Evolutionary conservation across 1,140 invertebrate species (phyloP), one percentile per base, ranked within the genome.

Genomic region (Neelides sp.): DNA sequence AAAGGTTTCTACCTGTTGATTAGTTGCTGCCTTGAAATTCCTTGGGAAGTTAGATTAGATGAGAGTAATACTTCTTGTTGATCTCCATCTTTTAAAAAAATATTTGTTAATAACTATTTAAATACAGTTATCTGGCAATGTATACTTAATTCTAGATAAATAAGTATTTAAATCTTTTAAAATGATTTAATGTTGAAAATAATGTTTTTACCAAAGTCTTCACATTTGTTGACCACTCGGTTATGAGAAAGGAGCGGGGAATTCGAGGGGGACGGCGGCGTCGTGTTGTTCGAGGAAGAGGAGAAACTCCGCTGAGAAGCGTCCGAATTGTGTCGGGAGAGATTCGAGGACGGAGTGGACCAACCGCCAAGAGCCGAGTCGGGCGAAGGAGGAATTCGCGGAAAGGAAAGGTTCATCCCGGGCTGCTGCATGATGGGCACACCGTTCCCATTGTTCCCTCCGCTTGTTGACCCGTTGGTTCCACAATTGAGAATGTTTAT

Each of bases 261-360:
- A 63, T 90, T 85, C 3, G 83, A 87, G 7, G 86, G 86, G 8
- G 78, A 79, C 12, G 73, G 73, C 24, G 72, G 73, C 20, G 73
- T 71, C 12, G 71, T 72, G 36, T 73, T 71, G 23, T 71, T 58
- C 1, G 65, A 74, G 26, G 8, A 76, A 71, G 62, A 77, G 74
- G 65, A 82, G 63, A 73, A 75, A 52, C 77, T 78, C 62, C 88
- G 83, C 59, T 72, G 72, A 36, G 85, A 89, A 1, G 87, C 87
- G 62, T 91, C 87, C 47, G 84, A 88, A 68, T 90, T 91, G 67
- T 89, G 90, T 24, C 87, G 75, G 19, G 83, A 84, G 55, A 90
- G 45, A 46, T 60, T 60, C 8, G 58, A 68, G 12, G 82, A 83
- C 17, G 86, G 85, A 22, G 85, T 89, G 52, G 63, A 64, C 44